Base-by-base conservation (phyloP, 2,888 invertebrate genomes). In the Clivina fossor region DNA sequence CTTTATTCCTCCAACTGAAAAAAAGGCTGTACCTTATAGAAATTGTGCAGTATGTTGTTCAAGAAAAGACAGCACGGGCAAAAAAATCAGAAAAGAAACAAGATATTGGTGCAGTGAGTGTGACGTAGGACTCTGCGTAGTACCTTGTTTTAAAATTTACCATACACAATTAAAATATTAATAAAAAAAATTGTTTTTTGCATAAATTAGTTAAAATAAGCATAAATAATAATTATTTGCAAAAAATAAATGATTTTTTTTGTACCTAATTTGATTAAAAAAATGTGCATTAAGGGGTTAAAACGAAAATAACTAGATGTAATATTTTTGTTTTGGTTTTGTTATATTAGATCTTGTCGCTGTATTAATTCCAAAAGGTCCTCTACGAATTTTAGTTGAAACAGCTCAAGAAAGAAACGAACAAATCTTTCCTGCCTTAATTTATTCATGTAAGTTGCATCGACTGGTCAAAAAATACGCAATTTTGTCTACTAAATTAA, bases 91-190 rank as follows among this genome's bases (percentile, higher is more conserved):
- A 38, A 40, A 56, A 38, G 57, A 54, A 37, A 57, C 53, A 20
- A 54, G 53, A 37, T 60, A 58, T 43, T 53, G 46, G 19, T 60
- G 58, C 44, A 48, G 49, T 11, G 53, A 58, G 30, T 60, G 56
- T 20, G 37, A 58, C 24, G 57, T 58, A 1, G 56, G 53, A 35
- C 48, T 58, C 13, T 59, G 58, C 20, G 56, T 46, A 8, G 46
- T 38, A 18, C 33, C 58, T 19, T 58, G 56, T 50, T 58, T 33
- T 33, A 33, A 33, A 33, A 33, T 33, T 33, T 33, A n/a, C 4
- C 33, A 33, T 33, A 33, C 33, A 33, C 33, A 33, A 33, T 33
- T 33, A n/a, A 33, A 33, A 33, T 33, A 33, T 33, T 33, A 33
- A 33, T 8, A 33, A 33, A 33, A 33, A n/a, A 33, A n/a, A 33